Percentiles rank a stretch among this genome's conserved stretches.
Evolutionary conservation across 2,888 invertebrate genomes (phyloP).

Genomic region (Andrena haemorrhoa): DNA sequence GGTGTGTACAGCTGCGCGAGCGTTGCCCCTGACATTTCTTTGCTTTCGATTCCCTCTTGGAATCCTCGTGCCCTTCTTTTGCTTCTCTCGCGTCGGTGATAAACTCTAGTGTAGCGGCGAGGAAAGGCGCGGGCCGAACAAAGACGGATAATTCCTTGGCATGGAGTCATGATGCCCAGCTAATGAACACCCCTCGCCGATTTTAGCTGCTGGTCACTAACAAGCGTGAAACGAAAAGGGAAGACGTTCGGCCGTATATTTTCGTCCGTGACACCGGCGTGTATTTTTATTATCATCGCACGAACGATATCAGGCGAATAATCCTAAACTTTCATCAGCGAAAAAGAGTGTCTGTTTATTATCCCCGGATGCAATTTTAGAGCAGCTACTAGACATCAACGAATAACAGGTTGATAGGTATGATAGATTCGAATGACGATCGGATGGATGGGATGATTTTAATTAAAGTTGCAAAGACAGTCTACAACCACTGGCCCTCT

Average conservation of each 20-base stretch:
- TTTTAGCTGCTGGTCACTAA: constrained; percentile 68
- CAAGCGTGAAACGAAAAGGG: constrained; percentile 45
- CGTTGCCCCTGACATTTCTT: constrained; percentile 44
- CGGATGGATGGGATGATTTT: background rate
- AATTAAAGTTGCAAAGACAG: constrained; percentile 4
- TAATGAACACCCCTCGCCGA: constrained; percentile 70
- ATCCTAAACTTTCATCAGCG: background rate
- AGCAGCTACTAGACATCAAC: constrained; percentile 5
- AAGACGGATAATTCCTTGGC: constrained; percentile 70
- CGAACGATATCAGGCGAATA: background rate
- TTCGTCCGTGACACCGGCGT: background rate
- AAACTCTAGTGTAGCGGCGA: constrained; percentile 48
- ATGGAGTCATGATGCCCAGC: constrained; percentile 58
- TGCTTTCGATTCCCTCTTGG: constrained; percentile 52
- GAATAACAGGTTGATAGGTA: background rate
- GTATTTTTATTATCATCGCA: background rate
- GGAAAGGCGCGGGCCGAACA: constrained; percentile 50
- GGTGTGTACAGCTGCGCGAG: constrained; percentile 47
- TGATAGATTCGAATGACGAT: constrained; percentile 1
- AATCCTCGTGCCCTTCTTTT: constrained; percentile 47
- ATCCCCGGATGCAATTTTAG: background rate
- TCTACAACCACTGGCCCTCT: background rate
- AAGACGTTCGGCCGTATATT: constrained; percentile 12
- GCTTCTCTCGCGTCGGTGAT: constrained; percentile 40
- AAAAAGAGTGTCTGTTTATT: background rate